phyloP scores from a whole-genome alignment of 1,140 invertebrate genomes.

The Trachymyrmex cornetzi region DNA sequence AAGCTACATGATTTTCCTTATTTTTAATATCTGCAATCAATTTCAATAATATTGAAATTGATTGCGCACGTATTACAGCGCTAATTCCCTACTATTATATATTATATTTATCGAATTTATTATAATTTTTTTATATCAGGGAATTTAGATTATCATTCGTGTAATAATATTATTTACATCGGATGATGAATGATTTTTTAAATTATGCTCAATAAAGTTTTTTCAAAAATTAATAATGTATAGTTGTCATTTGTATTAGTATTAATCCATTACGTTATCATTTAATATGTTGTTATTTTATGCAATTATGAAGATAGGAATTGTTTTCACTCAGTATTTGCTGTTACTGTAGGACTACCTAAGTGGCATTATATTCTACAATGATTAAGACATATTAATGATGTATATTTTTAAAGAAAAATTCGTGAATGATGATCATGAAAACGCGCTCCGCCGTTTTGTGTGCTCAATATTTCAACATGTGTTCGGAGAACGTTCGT shows the following conservation, averaged over 20 bases:
- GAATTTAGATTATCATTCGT: too few species aligned
- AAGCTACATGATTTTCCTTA: too few species aligned
- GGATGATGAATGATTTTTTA: background rate
- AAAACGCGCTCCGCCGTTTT: background rate
- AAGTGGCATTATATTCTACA: background rate
- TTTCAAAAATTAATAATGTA: background rate
- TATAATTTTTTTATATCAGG: too few species aligned
- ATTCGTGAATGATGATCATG: background rate
- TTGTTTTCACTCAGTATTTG: background rate
- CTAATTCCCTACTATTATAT: too few species aligned
- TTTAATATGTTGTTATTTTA: background rate
- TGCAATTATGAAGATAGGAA: background rate
- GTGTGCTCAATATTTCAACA: slow-evolving; percentile 53
- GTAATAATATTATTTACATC: background rate
- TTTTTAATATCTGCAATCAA: too few species aligned
- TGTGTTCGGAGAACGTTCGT: slow-evolving; percentile 46
- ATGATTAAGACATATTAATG: background rate
- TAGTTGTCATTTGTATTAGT: background rate
- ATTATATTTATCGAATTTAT: too few species aligned
- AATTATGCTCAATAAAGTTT: background rate
- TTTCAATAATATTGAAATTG: too few species aligned
- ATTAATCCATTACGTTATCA: background rate
- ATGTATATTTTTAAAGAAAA: background rate
- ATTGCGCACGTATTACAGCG: too few species aligned
- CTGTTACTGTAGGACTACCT: background rate